Evolutionary conservation across 64 coral and sea anemone species (phyloP).

Genomic region (Actinia tenebrosa): DNA sequence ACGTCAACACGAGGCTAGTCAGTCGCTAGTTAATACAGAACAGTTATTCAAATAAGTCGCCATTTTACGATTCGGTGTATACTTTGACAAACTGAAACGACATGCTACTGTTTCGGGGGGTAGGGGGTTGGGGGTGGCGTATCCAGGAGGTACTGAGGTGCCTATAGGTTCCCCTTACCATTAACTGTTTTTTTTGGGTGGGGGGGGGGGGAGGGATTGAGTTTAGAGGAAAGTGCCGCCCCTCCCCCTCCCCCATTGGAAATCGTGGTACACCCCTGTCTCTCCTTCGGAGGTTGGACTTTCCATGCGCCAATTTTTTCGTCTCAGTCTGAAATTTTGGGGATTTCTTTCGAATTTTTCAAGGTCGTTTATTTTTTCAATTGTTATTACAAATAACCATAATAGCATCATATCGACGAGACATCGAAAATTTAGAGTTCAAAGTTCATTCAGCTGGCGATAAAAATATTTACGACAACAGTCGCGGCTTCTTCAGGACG

Average conservation of each 20-base stretch:
- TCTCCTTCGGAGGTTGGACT: not conserved
- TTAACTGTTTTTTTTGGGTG: too few species aligned
- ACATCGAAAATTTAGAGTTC: not conserved
- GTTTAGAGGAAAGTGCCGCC: too few species aligned
- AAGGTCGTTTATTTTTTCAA: not conserved
- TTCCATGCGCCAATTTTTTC: not conserved
- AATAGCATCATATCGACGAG: not conserved
- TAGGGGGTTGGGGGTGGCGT: too few species aligned
- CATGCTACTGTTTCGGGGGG: not conserved
- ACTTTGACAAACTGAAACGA: not conserved
- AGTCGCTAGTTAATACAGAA: too few species aligned
- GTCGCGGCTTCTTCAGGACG: not conserved
- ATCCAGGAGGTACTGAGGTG: too few species aligned
- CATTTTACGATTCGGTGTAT: too few species aligned
- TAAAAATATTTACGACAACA: not conserved
- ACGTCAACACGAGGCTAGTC: too few species aligned
- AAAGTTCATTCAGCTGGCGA: not conserved
- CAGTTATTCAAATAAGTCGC: too few species aligned
- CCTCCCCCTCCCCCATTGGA: too few species aligned
- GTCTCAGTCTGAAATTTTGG: not conserved
- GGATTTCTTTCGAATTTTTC: not conserved
- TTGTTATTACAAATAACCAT: not conserved
- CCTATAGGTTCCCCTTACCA: too few species aligned
- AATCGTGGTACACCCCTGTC: too few species aligned
- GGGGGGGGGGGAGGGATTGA: too few species aligned